Conservation (phyloP, 2,888 invertebrate genomes). For the Ochropleura leucogaster region DNA sequence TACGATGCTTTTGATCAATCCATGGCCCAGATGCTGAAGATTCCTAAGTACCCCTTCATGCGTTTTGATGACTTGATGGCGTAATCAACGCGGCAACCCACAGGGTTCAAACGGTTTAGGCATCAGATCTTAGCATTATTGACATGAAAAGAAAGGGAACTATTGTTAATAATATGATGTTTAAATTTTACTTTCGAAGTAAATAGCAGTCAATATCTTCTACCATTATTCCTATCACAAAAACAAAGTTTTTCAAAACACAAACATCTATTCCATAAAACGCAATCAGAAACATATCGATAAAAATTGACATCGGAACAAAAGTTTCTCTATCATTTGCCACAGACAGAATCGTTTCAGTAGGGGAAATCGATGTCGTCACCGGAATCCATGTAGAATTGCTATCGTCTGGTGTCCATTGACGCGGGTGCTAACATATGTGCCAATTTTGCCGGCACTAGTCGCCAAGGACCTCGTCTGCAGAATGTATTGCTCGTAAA, state of each 20-base stretch:
- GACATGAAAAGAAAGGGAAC: too few relatives aligned
- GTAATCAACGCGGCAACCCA: background rate
- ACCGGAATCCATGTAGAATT: conserved; percentile 57
- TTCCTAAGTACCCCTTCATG: too few relatives aligned
- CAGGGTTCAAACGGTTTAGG: background rate
- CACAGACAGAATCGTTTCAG: conserved; percentile 56
- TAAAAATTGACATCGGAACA: conserved; percentile 46
- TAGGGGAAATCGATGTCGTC: conserved; percentile 66
- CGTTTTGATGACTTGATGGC: background rate
- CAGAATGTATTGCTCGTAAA: conserved; percentile 66
- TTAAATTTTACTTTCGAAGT: background rate
- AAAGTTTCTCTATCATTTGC: conserved; percentile 57
- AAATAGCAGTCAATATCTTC: background rate
- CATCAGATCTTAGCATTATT: background rate
- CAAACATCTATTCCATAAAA: conserved; percentile 21
- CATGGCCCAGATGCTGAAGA: background rate
- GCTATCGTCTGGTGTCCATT: conserved; percentile 69
- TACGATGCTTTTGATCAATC: background rate
- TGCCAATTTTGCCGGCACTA: conserved; percentile 79
- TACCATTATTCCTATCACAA: conserved; percentile 12
- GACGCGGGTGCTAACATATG: conserved; percentile 77
- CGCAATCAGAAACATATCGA: conserved; percentile 36
- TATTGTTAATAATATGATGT: too few relatives aligned
- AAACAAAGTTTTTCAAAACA: conserved; percentile 10
- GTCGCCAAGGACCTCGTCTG: conserved; percentile 77